Evolutionary conservation across 2,888 invertebrate genomes (phyloP), one percentile per base, ranked within the genome.

Genomic region (Trilocha varians): DNA sequence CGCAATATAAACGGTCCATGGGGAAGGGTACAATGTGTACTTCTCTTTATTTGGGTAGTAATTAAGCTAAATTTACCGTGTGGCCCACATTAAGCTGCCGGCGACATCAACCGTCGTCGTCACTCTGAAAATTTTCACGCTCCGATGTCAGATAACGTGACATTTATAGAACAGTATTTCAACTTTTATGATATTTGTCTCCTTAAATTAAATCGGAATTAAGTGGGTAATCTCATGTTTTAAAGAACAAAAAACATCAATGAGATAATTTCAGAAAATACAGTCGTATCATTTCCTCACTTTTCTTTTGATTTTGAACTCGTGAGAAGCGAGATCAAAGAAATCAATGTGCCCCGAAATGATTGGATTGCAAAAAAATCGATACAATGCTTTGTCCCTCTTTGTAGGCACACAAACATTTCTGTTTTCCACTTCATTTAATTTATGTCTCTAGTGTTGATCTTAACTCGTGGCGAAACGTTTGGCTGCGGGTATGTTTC

Each of bases 31-130:
- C 45, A 40, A 42, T 46, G 41, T 49, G 38, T 50, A 50, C 39
- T 43, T 48, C 41, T 52, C 52, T 54, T 53, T 56, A 50, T 63
- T 62, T 57, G 50, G 57, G 53, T 44, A 47, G 53, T 58, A 62
- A 69, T 69, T 65, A 67, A 55, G 63, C 61, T 59, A 61, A 65
- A 69, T 62, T 63, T 65, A 66, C 55, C 56, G 51, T 54, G 52
- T 52, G 62, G 47, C 61, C 62, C 63, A 63, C 49, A 60, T 67
- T 55, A 57, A 42, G 45, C 46, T 45, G 45, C 46, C 41, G 51
- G 38, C 41, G 41, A 16, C 43, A 42, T 36, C 39, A 41, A 38
- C 45, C 38, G 32, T 45, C 43, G 43, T 44, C 46, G 44, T 34
- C 40, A 45, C 52, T 50, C 47, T 49, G 48, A 52, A 60, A 57